Evolutionary conservation across 2,797 vertebrate genomes (phyloP).

Genomic region (Lepus oiostolus): DNA sequence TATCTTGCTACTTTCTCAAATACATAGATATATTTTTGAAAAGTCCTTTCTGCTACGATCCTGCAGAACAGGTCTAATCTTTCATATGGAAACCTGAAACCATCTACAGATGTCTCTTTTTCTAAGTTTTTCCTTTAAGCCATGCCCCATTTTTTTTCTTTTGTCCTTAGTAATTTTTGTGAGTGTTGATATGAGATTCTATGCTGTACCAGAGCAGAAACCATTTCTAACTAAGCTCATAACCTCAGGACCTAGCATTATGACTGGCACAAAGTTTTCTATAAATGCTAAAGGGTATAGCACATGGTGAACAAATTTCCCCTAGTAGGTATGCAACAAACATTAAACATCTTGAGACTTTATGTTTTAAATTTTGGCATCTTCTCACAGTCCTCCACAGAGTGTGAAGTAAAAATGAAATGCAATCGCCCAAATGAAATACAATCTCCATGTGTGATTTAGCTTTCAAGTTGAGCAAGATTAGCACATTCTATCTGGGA

Average conservation of each 20-base stretch:
- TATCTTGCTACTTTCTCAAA: too few relatives aligned
- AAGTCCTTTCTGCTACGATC: background rate
- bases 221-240: background rate
- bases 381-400: background rate
- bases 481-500: background rate
- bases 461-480: background rate
- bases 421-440: background rate
- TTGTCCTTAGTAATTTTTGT: background rate
- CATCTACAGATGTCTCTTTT: background rate
- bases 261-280: background rate
- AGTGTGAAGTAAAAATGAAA: background rate
- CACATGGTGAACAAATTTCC: background rate
- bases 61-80: background rate
- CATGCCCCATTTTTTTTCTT: background rate
- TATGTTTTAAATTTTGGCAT: constrained; percentile 7
- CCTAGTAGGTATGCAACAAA: background rate
- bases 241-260: background rate
- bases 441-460: background rate
- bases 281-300: background rate
- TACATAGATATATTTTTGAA: too few relatives aligned
- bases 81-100: constrained; percentile 39
- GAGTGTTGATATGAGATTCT: background rate
- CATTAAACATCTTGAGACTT: background rate
- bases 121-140: background rate
- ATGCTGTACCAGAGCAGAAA: background rate